Percentiles rank a stretch among this genome's conserved stretches.
Conservation (phyloP, 2,113 vertebrate species). For the Vombatus ursinus region DNA sequence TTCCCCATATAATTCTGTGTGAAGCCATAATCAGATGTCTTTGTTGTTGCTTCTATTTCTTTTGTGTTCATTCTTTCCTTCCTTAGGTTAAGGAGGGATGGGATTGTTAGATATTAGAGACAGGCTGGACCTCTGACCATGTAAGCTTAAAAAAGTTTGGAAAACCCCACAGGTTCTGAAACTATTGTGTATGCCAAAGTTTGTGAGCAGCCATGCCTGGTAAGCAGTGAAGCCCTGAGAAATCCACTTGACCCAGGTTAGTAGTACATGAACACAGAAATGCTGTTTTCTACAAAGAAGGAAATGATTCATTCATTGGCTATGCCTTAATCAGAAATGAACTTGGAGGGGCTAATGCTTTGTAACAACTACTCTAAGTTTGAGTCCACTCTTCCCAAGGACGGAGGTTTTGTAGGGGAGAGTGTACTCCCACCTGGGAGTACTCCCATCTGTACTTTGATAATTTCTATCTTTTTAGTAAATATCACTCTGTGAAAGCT, state of each 20-base stretch:
- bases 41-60: not conserved
- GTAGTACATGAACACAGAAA: not conserved
- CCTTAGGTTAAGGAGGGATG: not conserved
- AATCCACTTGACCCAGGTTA: not conserved
- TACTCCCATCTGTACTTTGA: not conserved
- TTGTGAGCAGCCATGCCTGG: not conserved
- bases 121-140: not conserved
- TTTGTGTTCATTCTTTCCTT: not conserved
- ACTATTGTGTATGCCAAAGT: not conserved
- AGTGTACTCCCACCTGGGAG: not conserved
- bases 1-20: not conserved
- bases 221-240: not conserved
- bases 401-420: not conserved
- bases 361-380: not conserved
- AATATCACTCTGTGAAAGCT: not conserved
- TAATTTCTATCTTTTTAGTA: not conserved
- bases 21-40: not conserved
- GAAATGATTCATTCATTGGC: not conserved
- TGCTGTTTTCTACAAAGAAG: not conserved
- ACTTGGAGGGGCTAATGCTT: not conserved
- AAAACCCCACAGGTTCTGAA: not conserved
- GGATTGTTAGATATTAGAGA: not conserved
- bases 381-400: not conserved
- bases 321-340: not conserved
- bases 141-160: not conserved